These are phyloP conservation scores for Lycorma delicatula DNA, from an alignment of 1,140 invertebrate species.

Conservation along the genomic window DNA sequence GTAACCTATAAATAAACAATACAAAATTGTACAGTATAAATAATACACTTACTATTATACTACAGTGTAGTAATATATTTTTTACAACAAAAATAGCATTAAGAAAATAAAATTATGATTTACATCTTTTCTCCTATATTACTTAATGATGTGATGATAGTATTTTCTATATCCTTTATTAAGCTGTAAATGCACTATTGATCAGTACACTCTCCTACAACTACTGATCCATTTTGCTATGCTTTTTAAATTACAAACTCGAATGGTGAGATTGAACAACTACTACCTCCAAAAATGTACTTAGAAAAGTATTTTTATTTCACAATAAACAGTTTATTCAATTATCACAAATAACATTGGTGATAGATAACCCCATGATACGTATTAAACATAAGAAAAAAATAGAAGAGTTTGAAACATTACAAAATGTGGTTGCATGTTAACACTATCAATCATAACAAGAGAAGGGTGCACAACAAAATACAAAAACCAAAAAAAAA, in stretches of 20 bases:
- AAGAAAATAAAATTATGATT: neutral
- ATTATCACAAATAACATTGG: neutral
- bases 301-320: too few species aligned
- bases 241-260: too few species aligned
- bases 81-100: neutral
- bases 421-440: neutral
- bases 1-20: slow-evolving; percentile 48
- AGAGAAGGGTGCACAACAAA: neutral
- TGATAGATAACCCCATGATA: neutral
- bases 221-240: too few species aligned
- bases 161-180: neutral
- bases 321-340: too few species aligned
- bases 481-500: too few species aligned
- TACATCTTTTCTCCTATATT: neutral
- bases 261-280: too few species aligned
- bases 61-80: neutral
- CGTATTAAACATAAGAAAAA: neutral
- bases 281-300: too few species aligned
- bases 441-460: neutral
- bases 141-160: neutral
- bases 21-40: neutral
- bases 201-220: too few species aligned
- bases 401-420: neutral
- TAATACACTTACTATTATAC: neutral
- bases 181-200: neutral